phyloP scores from a whole-genome alignment of 1,140 invertebrate species.

The Anthonomus grandis region DNA sequence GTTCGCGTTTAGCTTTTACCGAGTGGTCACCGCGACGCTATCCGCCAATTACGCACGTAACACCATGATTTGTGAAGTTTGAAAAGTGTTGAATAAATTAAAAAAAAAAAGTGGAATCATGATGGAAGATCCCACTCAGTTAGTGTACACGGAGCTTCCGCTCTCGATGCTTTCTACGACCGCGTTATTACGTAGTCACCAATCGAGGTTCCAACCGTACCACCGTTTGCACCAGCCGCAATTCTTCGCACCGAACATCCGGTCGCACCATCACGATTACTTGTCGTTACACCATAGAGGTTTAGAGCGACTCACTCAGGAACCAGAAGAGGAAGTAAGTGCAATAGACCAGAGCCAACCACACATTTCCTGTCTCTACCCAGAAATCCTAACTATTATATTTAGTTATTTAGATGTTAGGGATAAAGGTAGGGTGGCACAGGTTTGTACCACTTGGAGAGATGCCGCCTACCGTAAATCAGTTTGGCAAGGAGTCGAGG shows the following conservation, averaged over 20 bases:
- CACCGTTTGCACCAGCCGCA: slow-evolving; percentile 58
- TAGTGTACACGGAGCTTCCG: slow-evolving; percentile 49
- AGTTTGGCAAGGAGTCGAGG: slow-evolving; percentile 91
- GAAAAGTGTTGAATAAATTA: no score
- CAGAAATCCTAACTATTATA: slow-evolving; percentile 87
- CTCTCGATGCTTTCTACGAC: slow-evolving; percentile 46
- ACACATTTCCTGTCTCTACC: slow-evolving; percentile 85
- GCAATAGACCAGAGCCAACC: slow-evolving; percentile 54
- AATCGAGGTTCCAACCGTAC: slow-evolving; percentile 52
- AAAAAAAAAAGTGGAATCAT: no score
- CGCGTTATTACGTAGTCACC: slow-evolving; percentile 44
- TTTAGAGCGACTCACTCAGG: slow-evolving; percentile 42
- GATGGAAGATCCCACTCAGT: slow-evolving; percentile 48
- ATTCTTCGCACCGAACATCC: slow-evolving; percentile 48
- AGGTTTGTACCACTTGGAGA: slow-evolving; percentile 85
- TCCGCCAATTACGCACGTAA: slow-evolving; percentile 27
- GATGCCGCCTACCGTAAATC: slow-evolving; percentile 89
- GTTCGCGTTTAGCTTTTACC: slow-evolving; percentile 39
- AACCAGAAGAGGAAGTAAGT: slow-evolving; percentile 29
- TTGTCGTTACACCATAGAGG: slow-evolving; percentile 44
- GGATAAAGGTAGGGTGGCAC: slow-evolving; percentile 84
- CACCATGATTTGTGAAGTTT: slow-evolving; percentile 28
- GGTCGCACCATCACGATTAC: slow-evolving; percentile 34
- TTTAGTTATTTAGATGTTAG: slow-evolving; percentile 85
- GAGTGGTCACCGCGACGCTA: slow-evolving; percentile 47